Conservation (phyloP, 1,140 invertebrate genomes). For the Caenorhabditis briggsae region DNA sequence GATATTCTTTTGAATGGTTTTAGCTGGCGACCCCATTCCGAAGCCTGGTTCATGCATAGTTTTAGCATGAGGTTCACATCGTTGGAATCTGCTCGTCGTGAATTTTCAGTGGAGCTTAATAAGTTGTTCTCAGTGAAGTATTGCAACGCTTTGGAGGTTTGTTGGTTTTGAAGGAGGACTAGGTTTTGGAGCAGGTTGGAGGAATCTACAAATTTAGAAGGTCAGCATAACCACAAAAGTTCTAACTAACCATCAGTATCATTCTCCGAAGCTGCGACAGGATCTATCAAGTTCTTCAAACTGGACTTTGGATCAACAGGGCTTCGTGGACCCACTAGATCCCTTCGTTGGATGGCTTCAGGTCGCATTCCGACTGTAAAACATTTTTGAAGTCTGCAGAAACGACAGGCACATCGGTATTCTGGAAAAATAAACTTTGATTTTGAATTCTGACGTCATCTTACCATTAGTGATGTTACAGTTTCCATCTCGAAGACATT, state of each 20-base stretch:
- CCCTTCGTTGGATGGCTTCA: neutral
- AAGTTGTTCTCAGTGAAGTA: neutral
- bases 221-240: neutral
- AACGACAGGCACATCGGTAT: neutral
- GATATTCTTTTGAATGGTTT: slow-evolving; percentile 38
- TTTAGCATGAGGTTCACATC: neutral
- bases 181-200: neutral
- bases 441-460: neutral
- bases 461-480: slow-evolving; percentile 14
- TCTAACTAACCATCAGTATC: neutral
- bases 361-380: neutral
- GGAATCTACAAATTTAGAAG: neutral
- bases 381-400: slow-evolving; percentile 8
- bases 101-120: neutral
- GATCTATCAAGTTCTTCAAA: neutral
- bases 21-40: slow-evolving; percentile 48
- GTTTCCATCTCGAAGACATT: neutral
- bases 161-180: neutral
- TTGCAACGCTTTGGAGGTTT: neutral
- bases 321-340: neutral
- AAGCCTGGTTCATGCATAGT: neutral
- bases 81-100: neutral
- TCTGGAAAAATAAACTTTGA: neutral
- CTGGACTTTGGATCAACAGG: neutral
- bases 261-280: neutral